A percentile compares a stretch with the other conserved stretches of the same genome.
phyloP scores from a whole-genome alignment of 1,140 invertebrate species.

The Pogonomyrmex barbatus region DNA sequence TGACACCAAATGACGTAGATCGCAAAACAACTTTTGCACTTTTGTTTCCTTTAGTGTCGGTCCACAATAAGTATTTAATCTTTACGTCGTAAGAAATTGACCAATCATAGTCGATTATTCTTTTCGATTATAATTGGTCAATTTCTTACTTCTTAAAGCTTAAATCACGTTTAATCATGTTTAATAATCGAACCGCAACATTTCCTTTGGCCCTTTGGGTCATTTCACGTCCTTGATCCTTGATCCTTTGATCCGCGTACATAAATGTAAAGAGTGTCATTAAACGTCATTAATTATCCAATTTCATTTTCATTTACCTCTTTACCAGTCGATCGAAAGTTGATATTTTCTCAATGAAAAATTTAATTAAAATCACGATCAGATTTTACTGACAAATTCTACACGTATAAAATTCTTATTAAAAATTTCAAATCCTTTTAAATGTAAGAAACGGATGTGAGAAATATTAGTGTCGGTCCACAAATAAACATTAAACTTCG shows the following conservation, averaged over 20 bases:
- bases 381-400: not conserved
- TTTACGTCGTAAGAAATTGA: no score
- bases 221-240: not conserved
- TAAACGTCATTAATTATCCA: not conserved
- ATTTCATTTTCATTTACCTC: not conserved
- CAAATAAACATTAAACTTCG: not conserved
- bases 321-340: not conserved
- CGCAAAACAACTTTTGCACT: no score
- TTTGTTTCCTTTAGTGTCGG: not conserved
- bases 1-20: not conserved
- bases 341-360: not conserved
- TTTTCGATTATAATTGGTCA: no score
- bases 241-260: not conserved
- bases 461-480: no score
- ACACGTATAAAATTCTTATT: not conserved
- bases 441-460: not conserved
- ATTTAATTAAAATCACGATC: not conserved
- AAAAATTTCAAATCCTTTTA: not conserved
- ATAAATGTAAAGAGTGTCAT: not conserved
- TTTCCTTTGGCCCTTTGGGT: constrained; percentile 15
- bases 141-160: no score
- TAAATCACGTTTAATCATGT: no score
- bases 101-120: no score
- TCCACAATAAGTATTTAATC: no score
- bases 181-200: not conserved